Percentiles rank a stretch among this genome's conserved stretches.
phyloP scores from a whole-genome alignment of 2,888 invertebrate species.

The Drosophila rellima region DNA sequence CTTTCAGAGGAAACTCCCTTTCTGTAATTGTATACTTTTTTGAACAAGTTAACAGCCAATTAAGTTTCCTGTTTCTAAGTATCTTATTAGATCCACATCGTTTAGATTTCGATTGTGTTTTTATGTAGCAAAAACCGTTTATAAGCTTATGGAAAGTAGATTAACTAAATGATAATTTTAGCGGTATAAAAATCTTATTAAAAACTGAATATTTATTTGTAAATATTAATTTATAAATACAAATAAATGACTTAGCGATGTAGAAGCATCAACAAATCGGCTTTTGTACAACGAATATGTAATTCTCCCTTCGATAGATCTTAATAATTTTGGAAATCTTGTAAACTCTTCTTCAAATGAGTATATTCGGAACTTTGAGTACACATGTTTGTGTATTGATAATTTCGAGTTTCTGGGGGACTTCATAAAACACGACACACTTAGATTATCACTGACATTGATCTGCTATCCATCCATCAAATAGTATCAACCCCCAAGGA shows the following conservation, averaged over 20 bases:
- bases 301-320: too few species aligned
- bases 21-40: slow-evolving; percentile 11
- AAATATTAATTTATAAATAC: too few species aligned
- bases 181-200: too few species aligned
- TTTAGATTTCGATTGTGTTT: background rate
- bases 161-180: too few species aligned
- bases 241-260: too few species aligned
- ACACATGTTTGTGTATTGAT: background rate
- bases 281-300: too few species aligned
- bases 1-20: background rate
- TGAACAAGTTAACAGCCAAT: background rate
- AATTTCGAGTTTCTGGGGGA: background rate
- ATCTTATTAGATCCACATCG: background rate
- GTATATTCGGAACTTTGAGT: background rate
- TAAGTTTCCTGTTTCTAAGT: background rate
- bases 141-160: background rate
- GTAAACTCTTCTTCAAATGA: background rate
- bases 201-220: too few species aligned
- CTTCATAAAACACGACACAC: slow-evolving; percentile 29
- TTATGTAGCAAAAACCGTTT: background rate
- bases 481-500: slow-evolving; percentile 52
- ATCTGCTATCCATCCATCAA: slow-evolving; percentile 54
- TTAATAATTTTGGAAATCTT: background rate
- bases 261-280: too few species aligned
- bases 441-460: slow-evolving; percentile 42